phyloP scores from a whole-genome alignment of 2,888 invertebrate species.

The Amphipoea lucens region DNA sequence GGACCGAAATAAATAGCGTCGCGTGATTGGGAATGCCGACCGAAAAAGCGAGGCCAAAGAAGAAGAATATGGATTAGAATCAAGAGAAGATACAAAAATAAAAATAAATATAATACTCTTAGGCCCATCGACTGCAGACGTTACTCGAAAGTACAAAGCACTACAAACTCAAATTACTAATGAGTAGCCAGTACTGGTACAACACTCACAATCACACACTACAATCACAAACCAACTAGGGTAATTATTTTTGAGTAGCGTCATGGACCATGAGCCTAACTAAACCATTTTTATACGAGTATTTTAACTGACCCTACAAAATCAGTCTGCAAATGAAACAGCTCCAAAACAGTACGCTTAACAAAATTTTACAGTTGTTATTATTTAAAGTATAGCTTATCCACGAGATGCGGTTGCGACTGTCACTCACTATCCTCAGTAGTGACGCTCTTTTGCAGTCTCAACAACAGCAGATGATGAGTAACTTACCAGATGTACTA shows the following conservation, averaged over 20 bases:
- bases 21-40: neutral
- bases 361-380: neutral
- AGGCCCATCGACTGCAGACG: neutral
- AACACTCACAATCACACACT: too few species aligned
- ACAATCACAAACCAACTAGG: neutral
- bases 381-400: neutral
- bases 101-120: neutral
- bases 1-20: neutral
- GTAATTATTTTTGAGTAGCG: neutral
- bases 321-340: neutral
- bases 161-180: neutral
- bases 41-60: neutral
- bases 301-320: neutral
- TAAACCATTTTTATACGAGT: neutral
- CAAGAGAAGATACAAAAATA: neutral
- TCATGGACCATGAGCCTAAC: neutral
- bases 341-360: neutral
- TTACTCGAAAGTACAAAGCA: neutral
- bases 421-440: too few species aligned
- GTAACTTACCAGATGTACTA: slow-evolving; percentile 90
- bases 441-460: neutral
- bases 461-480: neutral
- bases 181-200: neutral
- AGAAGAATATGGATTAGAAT: neutral
- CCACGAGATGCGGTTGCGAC: neutral